These are phyloP conservation scores for Tor tambroides DNA, from an alignment of 2,113 vertebrate species.

Conservation along the genomic window DNA sequence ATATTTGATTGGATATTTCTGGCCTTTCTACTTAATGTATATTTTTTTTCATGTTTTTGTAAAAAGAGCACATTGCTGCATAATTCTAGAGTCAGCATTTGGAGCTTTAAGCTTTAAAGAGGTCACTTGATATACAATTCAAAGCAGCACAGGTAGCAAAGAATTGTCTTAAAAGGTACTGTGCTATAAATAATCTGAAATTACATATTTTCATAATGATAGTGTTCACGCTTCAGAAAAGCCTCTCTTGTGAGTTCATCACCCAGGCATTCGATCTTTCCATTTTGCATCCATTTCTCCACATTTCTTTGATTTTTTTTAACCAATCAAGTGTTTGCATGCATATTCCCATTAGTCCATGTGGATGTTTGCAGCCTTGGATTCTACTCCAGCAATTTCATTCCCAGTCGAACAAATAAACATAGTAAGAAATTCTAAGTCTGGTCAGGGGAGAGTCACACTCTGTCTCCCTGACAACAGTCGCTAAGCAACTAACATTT, in stretches of 20 bases:
- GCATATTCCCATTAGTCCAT: neutral
- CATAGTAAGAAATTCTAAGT: conserved; percentile 66
- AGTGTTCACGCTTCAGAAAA: neutral
- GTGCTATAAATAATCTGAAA: neutral
- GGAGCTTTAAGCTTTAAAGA: neutral
- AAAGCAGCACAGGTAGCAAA: neutral
- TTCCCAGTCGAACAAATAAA: conserved; percentile 64
- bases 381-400: conserved; percentile 31
- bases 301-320: neutral
- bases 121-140: neutral
- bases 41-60: neutral
- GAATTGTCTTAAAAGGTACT: neutral
- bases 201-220: conserved; percentile 2
- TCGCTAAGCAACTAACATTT: conserved; percentile 79
- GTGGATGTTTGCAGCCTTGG: conserved; percentile 24
- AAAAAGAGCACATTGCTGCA: neutral
- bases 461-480: conserved; percentile 79
- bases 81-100: neutral
- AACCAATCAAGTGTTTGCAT: conserved; percentile 6
- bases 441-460: conserved; percentile 73
- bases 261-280: neutral
- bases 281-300: neutral
- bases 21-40: neutral
- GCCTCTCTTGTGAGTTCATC: neutral
- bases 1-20: neutral